phyloP scores from a whole-genome alignment of 2,113 vertebrate genomes.

The Beaufortia kweichowensis region DNA sequence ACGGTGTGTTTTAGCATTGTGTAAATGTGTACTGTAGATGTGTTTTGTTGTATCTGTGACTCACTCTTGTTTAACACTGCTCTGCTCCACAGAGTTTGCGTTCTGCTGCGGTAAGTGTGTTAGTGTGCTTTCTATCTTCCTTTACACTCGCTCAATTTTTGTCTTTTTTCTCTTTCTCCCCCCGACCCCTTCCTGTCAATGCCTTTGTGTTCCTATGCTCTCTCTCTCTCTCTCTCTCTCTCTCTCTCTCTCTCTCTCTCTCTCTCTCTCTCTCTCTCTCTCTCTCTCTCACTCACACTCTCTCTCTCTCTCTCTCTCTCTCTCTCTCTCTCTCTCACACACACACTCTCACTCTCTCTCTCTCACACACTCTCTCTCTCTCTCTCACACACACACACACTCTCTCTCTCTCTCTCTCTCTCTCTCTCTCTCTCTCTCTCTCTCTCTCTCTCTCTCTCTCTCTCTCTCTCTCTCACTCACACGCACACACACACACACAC shows the following conservation, averaged over 20 bases:
- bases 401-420: too few species aligned
- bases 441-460: too few species aligned
- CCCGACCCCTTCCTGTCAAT: slow-evolving; percentile 33
- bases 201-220: slow-evolving; percentile 44
- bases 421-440: too few species aligned
- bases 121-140: slow-evolving; percentile 33
- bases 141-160: slow-evolving; percentile 36
- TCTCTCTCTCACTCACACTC: slow-evolving; percentile 26
- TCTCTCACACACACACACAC: too few species aligned
- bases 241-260: slow-evolving; percentile 25
- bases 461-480: too few species aligned
- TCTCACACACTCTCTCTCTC: too few species aligned
- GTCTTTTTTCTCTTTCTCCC: slow-evolving; percentile 14
- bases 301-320: slow-evolving; percentile 5
- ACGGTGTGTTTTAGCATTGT: slow-evolving; percentile 40
- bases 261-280: slow-evolving; percentile 1
- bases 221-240: background rate
- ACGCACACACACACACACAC: too few species aligned
- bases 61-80: slow-evolving; percentile 70
- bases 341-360: too few species aligned
- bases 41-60: slow-evolving; percentile 51
- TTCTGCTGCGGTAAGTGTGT: slow-evolving; percentile 73
- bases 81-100: slow-evolving; percentile 72
- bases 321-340: background rate
- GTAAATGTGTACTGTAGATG: slow-evolving; percentile 26